phyloP scores from a whole-genome alignment of 2,888 invertebrate species.

The Epinotia nisella region DNA sequence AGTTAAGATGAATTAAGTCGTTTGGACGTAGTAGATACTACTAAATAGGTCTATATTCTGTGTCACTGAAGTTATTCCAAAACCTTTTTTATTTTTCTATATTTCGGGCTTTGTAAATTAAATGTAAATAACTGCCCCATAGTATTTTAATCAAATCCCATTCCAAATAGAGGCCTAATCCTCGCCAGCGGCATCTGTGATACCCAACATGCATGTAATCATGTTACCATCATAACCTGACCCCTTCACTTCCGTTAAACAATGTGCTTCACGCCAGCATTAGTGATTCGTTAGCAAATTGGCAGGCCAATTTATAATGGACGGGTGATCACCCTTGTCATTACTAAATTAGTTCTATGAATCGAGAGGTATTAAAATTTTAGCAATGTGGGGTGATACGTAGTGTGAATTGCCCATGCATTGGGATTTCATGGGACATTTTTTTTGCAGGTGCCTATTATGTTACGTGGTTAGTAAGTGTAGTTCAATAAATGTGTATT shows the following conservation, averaged over 20 bases:
- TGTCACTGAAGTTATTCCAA: no score
- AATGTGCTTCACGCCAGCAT: neutral
- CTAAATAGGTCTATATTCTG: no score
- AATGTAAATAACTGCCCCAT: neutral
- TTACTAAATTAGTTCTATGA: constrained; percentile 45
- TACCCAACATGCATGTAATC: constrained; percentile 27
- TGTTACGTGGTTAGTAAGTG: neutral
- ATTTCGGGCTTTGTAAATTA: neutral
- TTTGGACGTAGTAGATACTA: no score
- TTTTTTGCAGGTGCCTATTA: neutral
- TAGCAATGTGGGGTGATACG: constrained; percentile 29
- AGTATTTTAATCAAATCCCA: constrained; percentile 34
- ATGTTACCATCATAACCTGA: constrained; percentile 29
- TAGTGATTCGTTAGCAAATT: constrained; percentile 38
- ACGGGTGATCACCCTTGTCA: constrained; percentile 37
- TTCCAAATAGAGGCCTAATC: constrained; percentile 33
- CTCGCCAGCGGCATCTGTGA: constrained; percentile 28
- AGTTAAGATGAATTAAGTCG: no score
- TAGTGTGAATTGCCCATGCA: constrained; percentile 8
- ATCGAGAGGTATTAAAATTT: constrained; percentile 44
- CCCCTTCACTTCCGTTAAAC: constrained; percentile 10
- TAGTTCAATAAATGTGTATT: no score
- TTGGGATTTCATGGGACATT: constrained; percentile 2
- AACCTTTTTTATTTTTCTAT: neutral
- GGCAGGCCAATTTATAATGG: constrained; percentile 26